Percentiles rank a stretch among this genome's conserved stretches.
phyloP scores from a whole-genome alignment of 2,888 invertebrate genomes.

The Sepiola atlantica region DNA sequence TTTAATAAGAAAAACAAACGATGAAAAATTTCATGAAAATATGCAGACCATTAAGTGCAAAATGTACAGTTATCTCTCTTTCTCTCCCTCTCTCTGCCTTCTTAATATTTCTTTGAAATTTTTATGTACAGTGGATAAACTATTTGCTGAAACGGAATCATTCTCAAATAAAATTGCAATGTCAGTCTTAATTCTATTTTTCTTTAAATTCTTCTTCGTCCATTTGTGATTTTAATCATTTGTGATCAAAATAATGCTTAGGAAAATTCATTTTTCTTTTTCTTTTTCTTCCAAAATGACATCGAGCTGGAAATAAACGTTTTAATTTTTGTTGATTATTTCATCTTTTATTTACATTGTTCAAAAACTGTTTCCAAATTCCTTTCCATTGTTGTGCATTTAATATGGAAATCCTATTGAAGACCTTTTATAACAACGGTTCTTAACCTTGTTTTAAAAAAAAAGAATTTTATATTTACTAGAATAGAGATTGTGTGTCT shows the following conservation, averaged over 20 bases:
- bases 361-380: too few species aligned
- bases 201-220: neutral
- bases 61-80: neutral
- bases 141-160: neutral
- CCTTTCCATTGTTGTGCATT: too few species aligned
- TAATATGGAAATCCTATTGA: too few species aligned
- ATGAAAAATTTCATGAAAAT: neutral
- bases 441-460: too few species aligned
- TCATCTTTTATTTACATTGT: neutral
- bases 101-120: neutral
- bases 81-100: neutral
- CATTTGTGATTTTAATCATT: constrained; percentile 32
- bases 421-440: too few species aligned
- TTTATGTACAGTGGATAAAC: neutral
- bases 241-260: neutral
- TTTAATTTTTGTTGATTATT: neutral
- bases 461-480: too few species aligned
- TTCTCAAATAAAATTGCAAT: constrained; percentile 23
- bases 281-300: neutral
- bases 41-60: constrained; percentile 32
- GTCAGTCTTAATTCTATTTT: neutral
- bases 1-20: neutral
- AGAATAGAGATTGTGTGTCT: too few species aligned
- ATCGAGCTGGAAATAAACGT: constrained; percentile 1
- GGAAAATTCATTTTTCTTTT: neutral